Evolutionary conservation across 2,888 invertebrate species (phyloP).

Genomic region (Heliconius aoede): DNA sequence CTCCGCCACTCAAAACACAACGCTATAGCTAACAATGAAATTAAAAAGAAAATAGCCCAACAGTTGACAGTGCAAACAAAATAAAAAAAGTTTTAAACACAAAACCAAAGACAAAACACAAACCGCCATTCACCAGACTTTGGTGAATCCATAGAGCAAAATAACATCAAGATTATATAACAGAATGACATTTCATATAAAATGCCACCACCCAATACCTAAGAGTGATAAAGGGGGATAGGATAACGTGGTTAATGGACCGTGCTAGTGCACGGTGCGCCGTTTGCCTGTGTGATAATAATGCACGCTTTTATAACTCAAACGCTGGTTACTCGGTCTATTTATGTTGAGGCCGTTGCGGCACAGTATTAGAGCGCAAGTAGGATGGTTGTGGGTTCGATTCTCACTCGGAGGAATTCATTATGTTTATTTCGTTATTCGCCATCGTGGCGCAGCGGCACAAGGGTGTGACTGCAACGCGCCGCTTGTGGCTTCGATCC

Average conservation of each 20-base stretch:
- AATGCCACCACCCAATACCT: slow-evolving; percentile 41
- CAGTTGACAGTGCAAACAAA: not conserved
- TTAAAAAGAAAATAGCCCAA: too few relatives aligned
- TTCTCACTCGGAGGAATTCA: not conserved
- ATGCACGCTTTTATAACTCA: slow-evolving; percentile 29
- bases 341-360: not conserved
- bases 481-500: too few relatives aligned
- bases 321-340: not conserved
- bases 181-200: slow-evolving; percentile 41
- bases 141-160: slow-evolving; percentile 26
- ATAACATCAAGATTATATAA: slow-evolving; percentile 32
- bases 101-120: not conserved
- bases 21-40: too few relatives aligned
- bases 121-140: not conserved
- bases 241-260: slow-evolving; percentile 42
- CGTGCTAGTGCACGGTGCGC: slow-evolving; percentile 32
- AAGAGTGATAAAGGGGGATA: slow-evolving; percentile 41
- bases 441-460: too few relatives aligned
- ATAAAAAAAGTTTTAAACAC: not conserved
- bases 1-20: too few relatives aligned
- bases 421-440: not conserved
- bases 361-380: not conserved
- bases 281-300: slow-evolving; percentile 33
- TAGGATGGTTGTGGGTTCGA: not conserved
- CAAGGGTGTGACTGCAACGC: too few relatives aligned